phyloP scores from a whole-genome alignment of 2,888 invertebrate genomes.

The Drosophila percnosoma region DNA sequence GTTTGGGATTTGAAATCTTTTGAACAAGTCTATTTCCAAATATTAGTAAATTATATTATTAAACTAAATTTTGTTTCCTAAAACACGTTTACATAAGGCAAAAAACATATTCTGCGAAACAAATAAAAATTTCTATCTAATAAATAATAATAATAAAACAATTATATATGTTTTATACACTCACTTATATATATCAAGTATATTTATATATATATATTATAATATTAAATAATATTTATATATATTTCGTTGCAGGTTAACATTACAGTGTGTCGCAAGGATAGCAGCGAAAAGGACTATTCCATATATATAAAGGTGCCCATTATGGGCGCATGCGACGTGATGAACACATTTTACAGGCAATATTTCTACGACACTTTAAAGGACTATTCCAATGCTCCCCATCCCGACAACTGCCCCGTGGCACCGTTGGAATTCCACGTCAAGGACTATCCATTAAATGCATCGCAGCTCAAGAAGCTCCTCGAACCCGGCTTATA shows the following conservation, averaged over 20 bases:
- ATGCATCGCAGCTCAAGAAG: conserved; percentile 52
- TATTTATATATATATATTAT: too few species aligned
- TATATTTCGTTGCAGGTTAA: conserved; percentile 43
- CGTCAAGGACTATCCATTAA: conserved; percentile 70
- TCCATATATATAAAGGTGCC: conserved; percentile 38
- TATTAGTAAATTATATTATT: too few species aligned
- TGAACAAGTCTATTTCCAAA: background rate
- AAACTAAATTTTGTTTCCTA: too few species aligned
- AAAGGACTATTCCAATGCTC: conserved; percentile 78
- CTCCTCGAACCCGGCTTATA: conserved; percentile 66
- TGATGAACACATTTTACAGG: conserved; percentile 71
- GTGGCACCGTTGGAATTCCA: conserved; percentile 60
- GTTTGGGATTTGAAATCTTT: background rate
- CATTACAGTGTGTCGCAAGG: conserved; percentile 39
- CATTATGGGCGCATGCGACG: conserved; percentile 55
- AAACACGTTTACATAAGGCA: too few species aligned
- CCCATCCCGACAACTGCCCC: conserved; percentile 75
- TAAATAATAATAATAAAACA: too few species aligned
- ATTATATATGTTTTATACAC: background rate
- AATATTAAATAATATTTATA: background rate
- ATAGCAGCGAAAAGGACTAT: conserved; percentile 46
- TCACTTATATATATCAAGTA: background rate
- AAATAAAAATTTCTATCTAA: too few species aligned
- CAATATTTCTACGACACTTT: conserved; percentile 70
- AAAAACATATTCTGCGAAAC: too few species aligned